Conservation (phyloP, 2,888 invertebrate genomes). For the Heliconius ethilla region DNA sequence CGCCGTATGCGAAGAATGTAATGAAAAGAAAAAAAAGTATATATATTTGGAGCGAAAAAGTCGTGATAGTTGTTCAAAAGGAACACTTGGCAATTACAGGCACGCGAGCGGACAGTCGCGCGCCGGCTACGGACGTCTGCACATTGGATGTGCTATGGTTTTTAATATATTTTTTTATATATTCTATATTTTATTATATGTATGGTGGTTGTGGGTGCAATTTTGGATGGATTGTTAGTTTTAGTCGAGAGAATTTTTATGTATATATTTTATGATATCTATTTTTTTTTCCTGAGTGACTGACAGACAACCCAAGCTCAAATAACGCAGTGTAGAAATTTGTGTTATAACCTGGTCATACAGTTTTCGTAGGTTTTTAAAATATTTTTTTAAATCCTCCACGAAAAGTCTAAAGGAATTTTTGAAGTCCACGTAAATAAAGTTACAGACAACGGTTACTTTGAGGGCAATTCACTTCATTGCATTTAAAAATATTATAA, state of each 20-base stretch:
- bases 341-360: too few species aligned
- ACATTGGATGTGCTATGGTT: slow-evolving; percentile 51
- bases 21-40: slow-evolving; percentile 62
- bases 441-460: too few species aligned
- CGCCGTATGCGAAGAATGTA: slow-evolving; percentile 77
- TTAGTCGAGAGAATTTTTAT: not conserved
- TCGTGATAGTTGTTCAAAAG: slow-evolving; percentile 81
- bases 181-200: not conserved
- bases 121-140: slow-evolving; percentile 63
- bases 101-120: slow-evolving; percentile 80
- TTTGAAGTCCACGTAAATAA: too few species aligned
- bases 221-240: not conserved
- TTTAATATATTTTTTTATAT: not conserved
- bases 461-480: too few species aligned
- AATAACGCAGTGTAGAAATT: too few species aligned
- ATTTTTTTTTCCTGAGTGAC: too few species aligned
- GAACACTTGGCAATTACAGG: slow-evolving; percentile 78
- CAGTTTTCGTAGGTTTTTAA: too few species aligned
- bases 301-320: too few species aligned
- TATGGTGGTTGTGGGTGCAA: not conserved
- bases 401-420: too few species aligned
- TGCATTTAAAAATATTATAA: too few species aligned
- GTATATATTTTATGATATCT: too few species aligned
- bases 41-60: slow-evolving; percentile 77
- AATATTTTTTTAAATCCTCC: too few species aligned